Conservation (phyloP, 2,888 invertebrate species). For the Dermolepida albohirtum region DNA sequence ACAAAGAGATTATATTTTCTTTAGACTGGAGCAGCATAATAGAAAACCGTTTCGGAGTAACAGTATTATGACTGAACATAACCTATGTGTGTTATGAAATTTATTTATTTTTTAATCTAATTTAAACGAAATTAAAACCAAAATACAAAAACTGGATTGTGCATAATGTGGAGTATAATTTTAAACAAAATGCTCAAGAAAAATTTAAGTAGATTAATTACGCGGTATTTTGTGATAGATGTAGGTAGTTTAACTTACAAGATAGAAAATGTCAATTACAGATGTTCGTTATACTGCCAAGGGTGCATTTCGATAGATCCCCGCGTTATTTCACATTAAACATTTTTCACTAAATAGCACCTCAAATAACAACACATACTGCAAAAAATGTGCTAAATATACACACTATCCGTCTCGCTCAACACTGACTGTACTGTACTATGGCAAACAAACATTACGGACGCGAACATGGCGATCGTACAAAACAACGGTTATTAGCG, state of each 20-base stretch:
- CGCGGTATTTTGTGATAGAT: slow-evolving; percentile 28
- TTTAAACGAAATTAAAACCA: not conserved
- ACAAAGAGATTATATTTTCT: no score
- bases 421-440: slow-evolving; percentile 43
- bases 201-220: slow-evolving; percentile 32
- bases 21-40: slow-evolving; percentile 9
- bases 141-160: not conserved
- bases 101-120: not conserved
- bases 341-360: slow-evolving; percentile 55
- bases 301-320: slow-evolving; percentile 55
- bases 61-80: slow-evolving; percentile 25
- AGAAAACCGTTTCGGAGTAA: slow-evolving; percentile 29
- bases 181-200: not conserved
- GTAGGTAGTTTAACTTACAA: slow-evolving; percentile 41
- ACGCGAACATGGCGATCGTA: slow-evolving; percentile 47
- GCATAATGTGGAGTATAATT: not conserved
- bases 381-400: slow-evolving; percentile 59
- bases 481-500: slow-evolving; percentile 25
- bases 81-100: slow-evolving; percentile 8
- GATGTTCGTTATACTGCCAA: slow-evolving; percentile 50
- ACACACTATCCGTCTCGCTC: slow-evolving; percentile 60
- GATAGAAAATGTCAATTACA: slow-evolving; percentile 52
- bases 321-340: slow-evolving; percentile 55
- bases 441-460: slow-evolving; percentile 43
- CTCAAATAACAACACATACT: slow-evolving; percentile 57